phyloP scores from a whole-genome alignment of 2,113 vertebrate species.

The Crotophaga sulcirostris region DNA sequence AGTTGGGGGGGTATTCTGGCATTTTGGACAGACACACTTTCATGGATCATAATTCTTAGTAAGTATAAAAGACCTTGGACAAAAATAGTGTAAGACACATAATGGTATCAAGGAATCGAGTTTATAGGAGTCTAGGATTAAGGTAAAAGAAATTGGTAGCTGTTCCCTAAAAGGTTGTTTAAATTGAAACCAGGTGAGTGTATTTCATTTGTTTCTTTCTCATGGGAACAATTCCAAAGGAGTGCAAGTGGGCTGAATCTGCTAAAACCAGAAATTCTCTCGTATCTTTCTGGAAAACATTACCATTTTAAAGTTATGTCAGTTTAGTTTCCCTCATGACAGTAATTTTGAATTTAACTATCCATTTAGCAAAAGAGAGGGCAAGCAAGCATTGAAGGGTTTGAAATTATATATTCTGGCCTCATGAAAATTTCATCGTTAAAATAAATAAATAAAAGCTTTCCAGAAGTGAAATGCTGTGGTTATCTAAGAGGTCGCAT shows the following conservation, averaged over 20 bases:
- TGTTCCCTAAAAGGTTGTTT: neutral
- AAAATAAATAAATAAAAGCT: slow-evolving; percentile 37
- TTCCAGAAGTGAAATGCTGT: neutral
- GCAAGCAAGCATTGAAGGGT: neutral
- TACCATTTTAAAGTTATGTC: neutral
- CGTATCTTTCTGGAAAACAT: neutral
- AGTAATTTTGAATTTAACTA: neutral
- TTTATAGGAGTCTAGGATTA: neutral
- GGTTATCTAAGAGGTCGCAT: neutral
- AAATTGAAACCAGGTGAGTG: neutral
- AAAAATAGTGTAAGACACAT: neutral
- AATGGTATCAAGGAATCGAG: neutral
- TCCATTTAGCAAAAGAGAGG: neutral
- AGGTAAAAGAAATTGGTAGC: neutral
- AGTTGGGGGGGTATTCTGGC: neutral
- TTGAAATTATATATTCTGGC: neutral
- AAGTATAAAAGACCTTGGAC: neutral
- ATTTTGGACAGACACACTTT: neutral
- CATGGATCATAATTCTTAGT: neutral
- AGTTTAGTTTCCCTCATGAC: neutral
- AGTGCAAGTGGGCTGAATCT: neutral
- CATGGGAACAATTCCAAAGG: neutral
- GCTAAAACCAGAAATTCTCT: neutral
- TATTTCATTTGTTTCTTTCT: neutral
- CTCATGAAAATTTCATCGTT: slow-evolving; percentile 15